Percentiles rank a stretch among this genome's conserved stretches.
These are phyloP conservation scores for Telmatherina bonti DNA, from an alignment of 2,797 vertebrate species.

Conservation along the genomic window DNA sequence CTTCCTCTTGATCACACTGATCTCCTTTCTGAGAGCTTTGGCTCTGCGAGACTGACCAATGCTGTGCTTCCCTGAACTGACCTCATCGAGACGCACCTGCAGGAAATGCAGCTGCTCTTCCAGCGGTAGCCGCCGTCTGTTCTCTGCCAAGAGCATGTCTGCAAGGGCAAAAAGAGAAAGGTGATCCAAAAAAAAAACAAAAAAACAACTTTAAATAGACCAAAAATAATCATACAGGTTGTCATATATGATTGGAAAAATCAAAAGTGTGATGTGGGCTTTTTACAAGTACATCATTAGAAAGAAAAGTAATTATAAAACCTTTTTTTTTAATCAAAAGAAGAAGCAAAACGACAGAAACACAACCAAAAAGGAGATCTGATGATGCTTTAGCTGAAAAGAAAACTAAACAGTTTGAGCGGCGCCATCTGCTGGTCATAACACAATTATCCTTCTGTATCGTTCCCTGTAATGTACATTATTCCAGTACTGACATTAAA, in stretches of 20 bases:
- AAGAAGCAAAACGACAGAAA: not conserved
- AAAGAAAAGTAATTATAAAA: not conserved
- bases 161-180: conserved; percentile 32
- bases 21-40: conserved; percentile 97
- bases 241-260: not conserved
- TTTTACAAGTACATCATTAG: not conserved
- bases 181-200: not conserved
- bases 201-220: not conserved
- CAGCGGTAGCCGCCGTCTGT: conserved; percentile 90
- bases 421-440: not conserved
- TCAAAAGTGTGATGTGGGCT: not conserved
- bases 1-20: conserved; percentile 94
- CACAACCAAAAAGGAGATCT: not conserved
- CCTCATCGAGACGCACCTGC: conserved; percentile 90
- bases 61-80: conserved; percentile 92
- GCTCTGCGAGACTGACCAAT: conserved; percentile 93
- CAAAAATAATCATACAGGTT: not conserved
- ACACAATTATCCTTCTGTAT: too few species aligned
- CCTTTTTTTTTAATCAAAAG: not conserved
- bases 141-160: conserved; percentile 90
- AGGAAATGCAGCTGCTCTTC: conserved; percentile 96
- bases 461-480: too few species aligned
- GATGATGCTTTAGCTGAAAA: not conserved
- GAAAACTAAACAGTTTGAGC: not conserved
- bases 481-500: too few species aligned